These are phyloP conservation scores for Amblyopsis hoosieri DNA, from an alignment of 2,797 vertebrate genomes.

Conservation along the genomic window DNA sequence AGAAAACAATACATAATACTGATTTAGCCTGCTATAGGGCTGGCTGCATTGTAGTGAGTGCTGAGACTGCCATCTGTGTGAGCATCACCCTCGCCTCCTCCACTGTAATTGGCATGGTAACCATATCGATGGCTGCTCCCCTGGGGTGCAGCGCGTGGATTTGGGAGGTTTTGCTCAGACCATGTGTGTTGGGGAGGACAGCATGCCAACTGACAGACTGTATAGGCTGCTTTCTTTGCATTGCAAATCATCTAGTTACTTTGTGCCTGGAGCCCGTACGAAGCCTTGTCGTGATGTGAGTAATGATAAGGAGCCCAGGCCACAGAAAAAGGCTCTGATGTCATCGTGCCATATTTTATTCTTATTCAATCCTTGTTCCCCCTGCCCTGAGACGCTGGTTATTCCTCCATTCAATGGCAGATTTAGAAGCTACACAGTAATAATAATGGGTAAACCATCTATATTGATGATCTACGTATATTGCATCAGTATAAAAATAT, in stretches of 20 bases:
- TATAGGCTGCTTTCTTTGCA: slow-evolving; percentile 76
- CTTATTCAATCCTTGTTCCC: slow-evolving; percentile 37
- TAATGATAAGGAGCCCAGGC: slow-evolving; percentile 45
- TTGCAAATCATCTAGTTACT: slow-evolving; percentile 60
- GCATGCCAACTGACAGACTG: slow-evolving; percentile 23
- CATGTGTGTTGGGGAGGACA: slow-evolving; percentile 29
- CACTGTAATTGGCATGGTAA: slow-evolving; percentile 71
- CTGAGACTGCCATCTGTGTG: slow-evolving; percentile 66
- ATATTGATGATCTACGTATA: too few relatives aligned
- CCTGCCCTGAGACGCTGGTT: slow-evolving; percentile 36
- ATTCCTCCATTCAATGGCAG: slow-evolving; percentile 30
- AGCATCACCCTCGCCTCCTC: slow-evolving; percentile 30
- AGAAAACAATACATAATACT: slow-evolving; percentile 10
- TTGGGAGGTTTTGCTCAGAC: slow-evolving; percentile 47
- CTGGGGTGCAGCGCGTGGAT: slow-evolving; percentile 57
- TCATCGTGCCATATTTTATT: slow-evolving; percentile 17
- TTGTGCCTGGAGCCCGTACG: slow-evolving; percentile 19
- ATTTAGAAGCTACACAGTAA: slow-evolving; percentile 49
- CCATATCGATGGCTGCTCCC: slow-evolving; percentile 59
- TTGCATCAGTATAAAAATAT: too few relatives aligned
- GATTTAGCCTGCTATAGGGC: slow-evolving; percentile 11
- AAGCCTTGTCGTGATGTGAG: slow-evolving; percentile 33
- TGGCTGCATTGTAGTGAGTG: slow-evolving; percentile 37
- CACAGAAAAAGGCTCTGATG: slow-evolving; percentile 19
- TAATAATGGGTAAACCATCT: slow-evolving; percentile 14